Base-by-base conservation (phyloP, 2,797 vertebrate species). In the Ciconia nigra region DNA sequence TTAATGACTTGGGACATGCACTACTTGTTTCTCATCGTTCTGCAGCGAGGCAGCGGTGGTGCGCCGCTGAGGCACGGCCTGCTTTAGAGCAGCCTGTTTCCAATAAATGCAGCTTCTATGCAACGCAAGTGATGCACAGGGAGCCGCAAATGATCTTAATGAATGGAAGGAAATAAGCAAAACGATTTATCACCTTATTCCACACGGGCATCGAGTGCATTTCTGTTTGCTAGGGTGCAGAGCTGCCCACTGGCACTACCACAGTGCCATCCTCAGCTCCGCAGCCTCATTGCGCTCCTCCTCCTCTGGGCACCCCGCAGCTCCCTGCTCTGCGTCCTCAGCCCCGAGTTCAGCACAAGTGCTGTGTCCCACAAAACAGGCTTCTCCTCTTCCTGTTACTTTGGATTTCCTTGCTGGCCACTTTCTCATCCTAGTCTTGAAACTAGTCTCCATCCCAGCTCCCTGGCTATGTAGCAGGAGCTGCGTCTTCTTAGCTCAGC, bases 231-330 rank as follows among this genome's bases (percentile, higher is more conserved):
- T 39, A 1, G 1, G 5, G 15, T 8, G 2, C 55, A 8, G 76
- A 70, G 52, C 51, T 84, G 78, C 65, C 95, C 52, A 28, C 73
- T 83, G 93, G 70, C 89, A 93, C 89, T 73, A 41, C 92, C 63
- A 51, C 81, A 96, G 81, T 94, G 93, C 92, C 92, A 87, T 94
- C 92, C 84, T 83, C 89, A 89, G 95, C 94, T 84, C 81, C 2
- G 3, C 73, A 59, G 89, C 52, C 55, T 96, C 88, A 88, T 24
- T 91, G 91, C 37, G 2, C 55, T 67, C 63, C 29, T 69, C 22
- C 25, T 94, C 44, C 24, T 33, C 59, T 7, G 9, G 37, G 57
- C 28, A 51, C 37, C 11, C 58, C 5, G 3, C 58, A 82, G 39
- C 63, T 84, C 66, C 51, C 51, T 52, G 44, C 54, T 93, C 55